Evolutionary conservation across 2,888 invertebrate genomes (phyloP), one percentile per base, ranked within the genome.

Genomic region (Lasioglossum oenotherae): DNA sequence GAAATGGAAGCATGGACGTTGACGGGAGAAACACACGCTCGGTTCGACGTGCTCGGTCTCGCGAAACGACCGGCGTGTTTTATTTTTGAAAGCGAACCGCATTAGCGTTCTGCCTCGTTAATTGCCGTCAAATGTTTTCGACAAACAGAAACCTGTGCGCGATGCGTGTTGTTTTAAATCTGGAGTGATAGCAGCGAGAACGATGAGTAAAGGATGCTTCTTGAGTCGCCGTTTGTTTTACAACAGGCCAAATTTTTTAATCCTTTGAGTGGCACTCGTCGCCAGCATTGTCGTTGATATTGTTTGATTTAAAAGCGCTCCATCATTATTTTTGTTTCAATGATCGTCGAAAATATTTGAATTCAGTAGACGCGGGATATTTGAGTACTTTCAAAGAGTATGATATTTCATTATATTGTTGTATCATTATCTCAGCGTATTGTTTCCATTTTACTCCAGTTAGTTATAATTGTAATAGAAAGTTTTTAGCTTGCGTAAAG

Each of bases 21-120:
- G 84, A 77, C 76, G 77, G 74, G 74, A 85, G 72, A 78, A 79
- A 75, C 71, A 75, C 71, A 16, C 57, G 53, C 12, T 41, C 31
- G 67, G 64, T 84, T 84, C 84, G 77, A 84, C 78, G 74, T 67
- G 72, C 53, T 67, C 57, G 67, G 76, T 74, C 72, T 74, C 57
- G 57, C 60, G 74, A 57, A 78, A 85, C 60, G 35, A 8, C 57
- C 12, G 46, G 1, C 38, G 67, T 84, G 74, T 84, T 84, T 69
- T 78, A 84, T 76, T 77, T 84, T 84, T n/a, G n/a, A 71, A 83
- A 49, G 10, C 31, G 49, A 23, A 14, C 41, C 53, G 49, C 53
- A 38, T 69, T 69, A 38, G 38, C 69, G 49, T 74, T 57, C 81
- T 49, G 60, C 60, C 60, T 23, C 31, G 46, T 38, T 71, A 82